Evolutionary conservation across 2,113 vertebrate genomes (phyloP).

Genomic region (Takifugu flavidus): DNA sequence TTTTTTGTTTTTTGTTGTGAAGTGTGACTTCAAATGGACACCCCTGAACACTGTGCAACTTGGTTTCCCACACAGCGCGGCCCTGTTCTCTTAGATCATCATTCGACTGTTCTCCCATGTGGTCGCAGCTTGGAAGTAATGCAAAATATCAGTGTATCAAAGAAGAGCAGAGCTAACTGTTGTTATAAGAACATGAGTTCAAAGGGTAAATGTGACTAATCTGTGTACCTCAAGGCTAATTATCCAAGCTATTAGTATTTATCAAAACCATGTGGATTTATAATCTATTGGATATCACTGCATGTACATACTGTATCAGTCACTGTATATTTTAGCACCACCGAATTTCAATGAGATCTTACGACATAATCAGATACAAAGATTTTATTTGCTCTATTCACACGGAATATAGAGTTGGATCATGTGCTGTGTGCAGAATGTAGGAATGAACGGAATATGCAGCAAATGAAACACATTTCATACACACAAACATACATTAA

Average conservation of each 20-base stretch:
- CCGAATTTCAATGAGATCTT: background rate
- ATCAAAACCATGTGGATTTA: background rate
- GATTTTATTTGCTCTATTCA: too few species aligned
- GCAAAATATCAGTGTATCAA: constrained; percentile 42
- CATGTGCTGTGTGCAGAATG: too few species aligned
- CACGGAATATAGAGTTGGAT: too few species aligned
- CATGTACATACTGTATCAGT: background rate
- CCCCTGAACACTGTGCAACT: constrained; percentile 45
- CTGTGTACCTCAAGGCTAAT: constrained; percentile 3
- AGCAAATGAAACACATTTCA: too few species aligned
- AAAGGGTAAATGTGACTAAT: constrained; percentile 10
- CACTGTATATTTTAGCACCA: background rate
- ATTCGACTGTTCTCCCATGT: constrained; percentile 56
- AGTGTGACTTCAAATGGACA: constrained; percentile 66
- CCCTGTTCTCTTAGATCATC: constrained; percentile 60
- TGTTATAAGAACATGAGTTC: constrained; percentile 24
- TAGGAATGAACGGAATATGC: too few species aligned
- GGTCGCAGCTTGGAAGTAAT: constrained; percentile 38
- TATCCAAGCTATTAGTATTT: background rate
- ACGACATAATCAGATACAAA: too few species aligned
- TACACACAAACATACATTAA: too few species aligned
- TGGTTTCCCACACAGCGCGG: constrained; percentile 63
- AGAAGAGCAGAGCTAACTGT: constrained; percentile 22
- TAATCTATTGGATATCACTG: background rate
- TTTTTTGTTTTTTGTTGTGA: constrained; percentile 51